phyloP scores from a whole-genome alignment of 2,797 vertebrate genomes.

The Premnoplex brunnescens region DNA sequence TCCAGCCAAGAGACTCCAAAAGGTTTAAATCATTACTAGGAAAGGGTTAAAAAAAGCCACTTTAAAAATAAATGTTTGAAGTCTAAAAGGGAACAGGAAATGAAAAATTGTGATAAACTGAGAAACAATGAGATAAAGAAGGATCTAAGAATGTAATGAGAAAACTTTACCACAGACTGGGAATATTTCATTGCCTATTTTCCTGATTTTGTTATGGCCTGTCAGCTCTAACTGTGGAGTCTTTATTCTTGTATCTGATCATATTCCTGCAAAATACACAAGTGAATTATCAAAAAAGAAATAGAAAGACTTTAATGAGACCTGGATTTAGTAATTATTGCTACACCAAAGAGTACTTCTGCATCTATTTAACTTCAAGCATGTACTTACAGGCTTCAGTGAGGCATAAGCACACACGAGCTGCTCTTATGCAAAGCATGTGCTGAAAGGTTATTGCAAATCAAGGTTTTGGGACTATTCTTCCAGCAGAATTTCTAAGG shows the following conservation, averaged over 20 bases:
- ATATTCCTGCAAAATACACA: not conserved
- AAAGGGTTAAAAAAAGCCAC: slow-evolving; percentile 14
- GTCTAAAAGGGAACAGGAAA: slow-evolving; percentile 65
- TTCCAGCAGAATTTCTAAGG: not conserved
- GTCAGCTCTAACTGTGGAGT: not conserved
- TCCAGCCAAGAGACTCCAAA: not conserved
- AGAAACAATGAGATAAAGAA: slow-evolving; percentile 64
- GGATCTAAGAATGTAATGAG: slow-evolving; percentile 34
- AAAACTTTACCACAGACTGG: slow-evolving; percentile 5
- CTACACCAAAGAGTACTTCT: not conserved
- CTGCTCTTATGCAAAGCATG: not conserved
- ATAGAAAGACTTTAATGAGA: slow-evolving; percentile 8
- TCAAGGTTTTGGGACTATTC: not conserved
- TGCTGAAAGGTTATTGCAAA: not conserved
- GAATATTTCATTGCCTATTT: not conserved
- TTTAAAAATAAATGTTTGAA: slow-evolving; percentile 38
- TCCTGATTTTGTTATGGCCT: not conserved
- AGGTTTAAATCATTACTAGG: not conserved
- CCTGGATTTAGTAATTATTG: slow-evolving; percentile 27
- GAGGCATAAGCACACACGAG: not conserved
- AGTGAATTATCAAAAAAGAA: not conserved
- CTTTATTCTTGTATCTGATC: not conserved
- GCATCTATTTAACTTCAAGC: slow-evolving; percentile 9
- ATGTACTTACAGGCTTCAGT: not conserved
- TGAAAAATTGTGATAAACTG: slow-evolving; percentile 47